Percentiles rank a stretch among this genome's conserved stretches.
phyloP scores from a whole-genome alignment of 2,113 vertebrate species.

The human (Homo sapiens) region DNA sequence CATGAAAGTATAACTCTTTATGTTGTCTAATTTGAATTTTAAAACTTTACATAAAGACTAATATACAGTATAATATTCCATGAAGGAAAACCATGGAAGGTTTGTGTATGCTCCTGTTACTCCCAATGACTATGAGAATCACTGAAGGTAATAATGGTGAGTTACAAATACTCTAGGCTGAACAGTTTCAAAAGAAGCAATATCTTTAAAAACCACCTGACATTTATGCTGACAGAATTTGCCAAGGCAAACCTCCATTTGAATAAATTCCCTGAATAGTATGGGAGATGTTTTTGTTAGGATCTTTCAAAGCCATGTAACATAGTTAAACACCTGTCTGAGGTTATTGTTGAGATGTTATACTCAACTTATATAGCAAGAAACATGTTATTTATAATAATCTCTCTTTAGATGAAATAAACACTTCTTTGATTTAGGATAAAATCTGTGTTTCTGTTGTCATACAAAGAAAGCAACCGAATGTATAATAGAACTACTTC shows the following conservation, averaged over 20 bases:
- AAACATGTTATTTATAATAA: constrained; percentile 9
- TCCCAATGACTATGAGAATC: neutral
- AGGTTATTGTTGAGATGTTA: constrained; percentile 42
- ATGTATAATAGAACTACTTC: neutral
- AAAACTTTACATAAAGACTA: constrained; percentile 17
- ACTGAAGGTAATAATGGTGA: neutral
- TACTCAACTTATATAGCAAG: constrained; percentile 35
- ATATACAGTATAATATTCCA: neutral
- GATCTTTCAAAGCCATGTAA: neutral
- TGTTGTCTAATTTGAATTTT: constrained; percentile 6
- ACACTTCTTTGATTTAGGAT: constrained; percentile 21
- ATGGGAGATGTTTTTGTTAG: constrained; percentile 17
- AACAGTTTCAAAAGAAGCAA: neutral
- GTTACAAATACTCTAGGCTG: neutral
- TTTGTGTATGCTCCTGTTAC: neutral
- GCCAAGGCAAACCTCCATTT: constrained; percentile 10
- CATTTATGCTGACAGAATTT: constrained; percentile 51
- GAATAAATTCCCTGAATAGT: constrained; percentile 16
- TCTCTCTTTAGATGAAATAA: constrained; percentile 34
- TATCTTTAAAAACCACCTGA: constrained; percentile 32
- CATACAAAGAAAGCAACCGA: neutral
- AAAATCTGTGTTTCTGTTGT: constrained; percentile 29
- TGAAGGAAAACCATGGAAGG: neutral
- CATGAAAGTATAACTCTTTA: constrained; percentile 4
- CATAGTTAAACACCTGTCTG: neutral